These are phyloP conservation scores for Cyphomyrus discorhynchus DNA, from an alignment of 2,113 vertebrate species.

Conservation along the genomic window DNA sequence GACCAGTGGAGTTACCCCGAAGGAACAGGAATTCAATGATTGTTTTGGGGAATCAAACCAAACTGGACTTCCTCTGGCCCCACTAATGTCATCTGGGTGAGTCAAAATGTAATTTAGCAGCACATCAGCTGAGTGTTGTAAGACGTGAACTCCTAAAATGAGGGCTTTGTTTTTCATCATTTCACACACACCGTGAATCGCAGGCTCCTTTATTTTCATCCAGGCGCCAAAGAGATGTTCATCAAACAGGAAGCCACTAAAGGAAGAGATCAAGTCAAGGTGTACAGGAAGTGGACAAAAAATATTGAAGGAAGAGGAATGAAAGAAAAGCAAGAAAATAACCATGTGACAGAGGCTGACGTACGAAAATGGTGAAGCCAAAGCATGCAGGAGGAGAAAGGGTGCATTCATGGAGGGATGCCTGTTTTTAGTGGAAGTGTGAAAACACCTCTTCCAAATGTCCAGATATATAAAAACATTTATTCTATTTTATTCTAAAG, in stretches of 20 bases:
- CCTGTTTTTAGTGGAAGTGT: background rate
- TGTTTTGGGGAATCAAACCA: conserved; percentile 57
- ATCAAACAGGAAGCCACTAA: conserved; percentile 18
- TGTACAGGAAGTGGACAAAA: conserved; percentile 27
- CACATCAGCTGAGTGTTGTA: background rate
- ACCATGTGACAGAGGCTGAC: background rate
- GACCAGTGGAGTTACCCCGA: conserved; percentile 46
- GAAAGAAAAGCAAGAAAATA: background rate
- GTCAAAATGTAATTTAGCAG: background rate
- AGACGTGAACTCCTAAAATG: background rate
- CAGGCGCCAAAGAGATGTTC: conserved; percentile 34
- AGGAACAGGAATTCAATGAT: conserved; percentile 76
- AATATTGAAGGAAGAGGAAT: conserved; percentile 11
- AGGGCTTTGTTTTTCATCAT: background rate
- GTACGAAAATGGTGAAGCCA: background rate
- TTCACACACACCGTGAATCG: background rate
- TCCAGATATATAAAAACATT: conserved; percentile 2
- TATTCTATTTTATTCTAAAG: conserved; percentile 15
- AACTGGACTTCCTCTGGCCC: conserved; percentile 61
- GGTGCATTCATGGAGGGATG: background rate
- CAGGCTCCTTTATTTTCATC: conserved; percentile 26
- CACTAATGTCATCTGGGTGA: conserved; percentile 41
- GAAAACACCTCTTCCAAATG: background rate
- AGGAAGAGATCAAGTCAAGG: conserved; percentile 23
- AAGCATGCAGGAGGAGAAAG: background rate